A percentile compares a stretch with the other conserved stretches of the same genome.
Evolutionary conservation across 2,888 invertebrate genomes (phyloP).

Genomic region (Terebella lapidaria): DNA sequence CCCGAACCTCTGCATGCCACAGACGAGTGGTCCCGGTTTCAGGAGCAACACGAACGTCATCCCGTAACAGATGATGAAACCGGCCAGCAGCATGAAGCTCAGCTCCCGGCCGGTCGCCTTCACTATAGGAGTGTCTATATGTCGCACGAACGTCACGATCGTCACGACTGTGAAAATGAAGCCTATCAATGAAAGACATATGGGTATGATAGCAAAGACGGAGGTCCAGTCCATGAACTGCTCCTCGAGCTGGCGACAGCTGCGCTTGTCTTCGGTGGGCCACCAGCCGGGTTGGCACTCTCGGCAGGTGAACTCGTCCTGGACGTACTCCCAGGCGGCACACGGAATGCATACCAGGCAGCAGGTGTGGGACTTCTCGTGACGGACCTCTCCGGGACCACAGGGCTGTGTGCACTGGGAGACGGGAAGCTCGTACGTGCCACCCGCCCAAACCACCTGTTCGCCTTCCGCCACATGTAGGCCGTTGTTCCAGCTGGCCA

Average conservation of each 20-base stretch:
- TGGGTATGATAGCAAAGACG: slow-evolving; percentile 64
- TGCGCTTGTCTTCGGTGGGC: slow-evolving; percentile 41
- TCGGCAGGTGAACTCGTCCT: slow-evolving; percentile 47
- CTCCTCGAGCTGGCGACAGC: slow-evolving; percentile 29
- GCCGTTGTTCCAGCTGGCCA: slow-evolving; percentile 57
- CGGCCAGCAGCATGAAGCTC: slow-evolving; percentile 62
- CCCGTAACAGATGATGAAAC: slow-evolving; percentile 63
- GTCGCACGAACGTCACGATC: slow-evolving; percentile 62
- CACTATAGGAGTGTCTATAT: slow-evolving; percentile 66
- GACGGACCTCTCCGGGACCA: slow-evolving; percentile 51
- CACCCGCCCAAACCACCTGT: slow-evolving; percentile 51
- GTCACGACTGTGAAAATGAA: slow-evolving; percentile 62
- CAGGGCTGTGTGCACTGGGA: slow-evolving; percentile 55
- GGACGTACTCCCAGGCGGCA: slow-evolving; percentile 42
- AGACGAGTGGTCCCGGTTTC: slow-evolving; percentile 59
- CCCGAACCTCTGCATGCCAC: slow-evolving; percentile 53
- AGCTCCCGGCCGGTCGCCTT: slow-evolving; percentile 63
- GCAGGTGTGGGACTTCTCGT: slow-evolving; percentile 46
- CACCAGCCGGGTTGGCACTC: slow-evolving; percentile 45
- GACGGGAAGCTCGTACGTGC: slow-evolving; percentile 45
- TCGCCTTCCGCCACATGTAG: not conserved
- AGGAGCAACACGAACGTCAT: slow-evolving; percentile 64
- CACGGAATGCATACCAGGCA: slow-evolving; percentile 55
- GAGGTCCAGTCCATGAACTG: slow-evolving; percentile 45
- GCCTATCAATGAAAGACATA: slow-evolving; percentile 63